Percentiles rank a stretch among this genome's conserved stretches.
Evolutionary conservation across 2,888 invertebrate genomes (phyloP).

Genomic region (Drosophila formosana): DNA sequence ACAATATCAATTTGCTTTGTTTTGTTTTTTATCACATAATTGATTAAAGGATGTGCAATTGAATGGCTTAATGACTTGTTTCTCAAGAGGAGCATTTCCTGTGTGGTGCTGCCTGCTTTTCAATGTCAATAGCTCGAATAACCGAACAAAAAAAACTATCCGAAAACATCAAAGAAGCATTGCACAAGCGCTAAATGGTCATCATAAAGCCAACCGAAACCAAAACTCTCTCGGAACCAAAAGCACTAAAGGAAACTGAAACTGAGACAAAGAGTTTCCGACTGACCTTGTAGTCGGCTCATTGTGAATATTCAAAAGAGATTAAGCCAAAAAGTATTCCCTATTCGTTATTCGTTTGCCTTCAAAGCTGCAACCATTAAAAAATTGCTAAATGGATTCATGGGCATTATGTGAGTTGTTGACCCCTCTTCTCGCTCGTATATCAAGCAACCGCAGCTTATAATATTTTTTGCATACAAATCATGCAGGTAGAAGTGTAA

Average conservation of each 20-base stretch:
- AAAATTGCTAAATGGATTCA: slow-evolving; percentile 55
- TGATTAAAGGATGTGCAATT: slow-evolving; percentile 62
- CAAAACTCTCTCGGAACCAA: slow-evolving; percentile 11
- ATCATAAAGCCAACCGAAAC: slow-evolving; percentile 15
- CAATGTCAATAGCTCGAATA: slow-evolving; percentile 50
- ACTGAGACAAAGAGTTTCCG: slow-evolving; percentile 10
- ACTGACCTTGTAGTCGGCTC: slow-evolving; percentile 71
- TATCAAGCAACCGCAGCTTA: slow-evolving; percentile 16
- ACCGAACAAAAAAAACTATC: background rate
- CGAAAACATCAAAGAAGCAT: slow-evolving; percentile 25
- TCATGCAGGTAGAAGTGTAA: slow-evolving; percentile 13
- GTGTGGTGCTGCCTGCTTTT: slow-evolving; percentile 27
- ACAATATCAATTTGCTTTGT: too few species aligned
- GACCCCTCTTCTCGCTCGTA: slow-evolving; percentile 44
- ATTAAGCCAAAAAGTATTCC: slow-evolving; percentile 66
- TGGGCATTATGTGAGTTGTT: slow-evolving; percentile 56
- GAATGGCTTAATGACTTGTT: slow-evolving; percentile 40
- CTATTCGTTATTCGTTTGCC: slow-evolving; percentile 44
- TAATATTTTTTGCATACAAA: slow-evolving; percentile 25
- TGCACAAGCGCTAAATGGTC: slow-evolving; percentile 49
- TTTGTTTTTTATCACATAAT: slow-evolving; percentile 3
- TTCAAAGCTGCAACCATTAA: slow-evolving; percentile 35
- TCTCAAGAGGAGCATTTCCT: slow-evolving; percentile 52
- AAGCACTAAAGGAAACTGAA: slow-evolving; percentile 19
- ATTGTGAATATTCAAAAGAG: slow-evolving; percentile 65